A percentile compares a stretch with the other conserved stretches of the same genome.
Conservation (phyloP, 2,113 vertebrate genomes). For the Cavia aperea region DNA sequence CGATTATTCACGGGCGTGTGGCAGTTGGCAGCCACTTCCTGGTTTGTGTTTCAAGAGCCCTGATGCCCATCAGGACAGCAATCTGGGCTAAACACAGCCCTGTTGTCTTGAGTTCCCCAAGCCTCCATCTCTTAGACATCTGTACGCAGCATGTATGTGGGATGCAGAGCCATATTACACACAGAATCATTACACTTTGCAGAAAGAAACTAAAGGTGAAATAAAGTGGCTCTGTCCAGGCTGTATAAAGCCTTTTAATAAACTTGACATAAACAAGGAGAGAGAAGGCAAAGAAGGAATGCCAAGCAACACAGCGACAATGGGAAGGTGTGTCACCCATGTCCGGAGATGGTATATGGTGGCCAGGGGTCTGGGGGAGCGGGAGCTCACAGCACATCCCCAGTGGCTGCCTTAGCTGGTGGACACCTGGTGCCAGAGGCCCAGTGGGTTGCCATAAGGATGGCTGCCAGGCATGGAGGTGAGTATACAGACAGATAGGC, state of each 20-base stretch:
- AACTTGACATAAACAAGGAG: neutral
- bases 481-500: neutral
- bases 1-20: neutral
- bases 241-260: neutral
- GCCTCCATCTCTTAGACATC: neutral
- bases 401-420: neutral
- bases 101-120: neutral
- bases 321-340: neutral
- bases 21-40: neutral
- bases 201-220: conserved; percentile 38
- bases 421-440: neutral
- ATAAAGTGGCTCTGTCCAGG: conserved; percentile 3
- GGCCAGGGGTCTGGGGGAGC: neutral
- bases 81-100: neutral
- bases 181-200: neutral
- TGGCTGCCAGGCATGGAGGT: neutral
- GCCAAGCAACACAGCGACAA: neutral
- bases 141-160: neutral
- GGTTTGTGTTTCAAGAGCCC: neutral
- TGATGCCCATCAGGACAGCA: neutral
- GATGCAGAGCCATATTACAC: neutral
- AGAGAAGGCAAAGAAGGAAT: neutral
- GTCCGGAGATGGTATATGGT: neutral
- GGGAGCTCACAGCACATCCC: neutral
- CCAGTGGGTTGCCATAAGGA: neutral